Evolutionary conservation across 2,888 invertebrate species (phyloP), one percentile per base, ranked within the genome.

Genomic region (Andrena trimmerana): DNA sequence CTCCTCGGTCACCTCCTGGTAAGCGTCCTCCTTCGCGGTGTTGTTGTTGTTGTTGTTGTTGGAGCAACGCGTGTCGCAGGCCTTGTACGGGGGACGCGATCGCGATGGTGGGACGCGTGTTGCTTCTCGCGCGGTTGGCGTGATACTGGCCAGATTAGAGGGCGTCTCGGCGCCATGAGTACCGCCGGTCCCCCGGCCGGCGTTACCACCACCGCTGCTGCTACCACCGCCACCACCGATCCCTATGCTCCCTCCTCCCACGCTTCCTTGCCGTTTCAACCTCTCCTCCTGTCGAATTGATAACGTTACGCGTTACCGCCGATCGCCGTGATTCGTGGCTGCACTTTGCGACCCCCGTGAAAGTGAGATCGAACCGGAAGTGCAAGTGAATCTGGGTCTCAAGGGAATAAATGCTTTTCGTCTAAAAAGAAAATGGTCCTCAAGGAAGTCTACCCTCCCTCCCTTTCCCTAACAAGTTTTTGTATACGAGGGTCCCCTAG

Each of bases 71-170:
- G 71, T 84, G 86, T 87, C 88, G 54, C 74, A 77, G 73, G 89
- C 82, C 85, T 91, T 92, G 71, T 91, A 90, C 70, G 87, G 82
- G 36, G 83, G 80, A 59, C 91, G 90, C 81, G 90, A 91, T 62
- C 92, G 93, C 84, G 90, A 75, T 73, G 77, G 73, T 42, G 74
- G 42, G 50, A 50, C 86, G 59, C 93, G 92, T 92, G 91, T 90
- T 92, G 90, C 89, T 91, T 93, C 93, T 91, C 93, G 93, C 93
- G 93, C 92, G 87, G 90, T 90, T 90, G 92, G 92, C 93, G 93
- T 92, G 92, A 93, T 91, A 93, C 93, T 93, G 93, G 92, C 90
- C 86, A 92, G 91, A 92, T 93, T 92, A 91, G 91, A 91, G 91
- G 92, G 90, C 92, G 92, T 90, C 91, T 92, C 93, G 85, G 89